Evolutionary conservation across 2,113 vertebrate species (phyloP).

Genomic region (Hyla sarda): DNA sequence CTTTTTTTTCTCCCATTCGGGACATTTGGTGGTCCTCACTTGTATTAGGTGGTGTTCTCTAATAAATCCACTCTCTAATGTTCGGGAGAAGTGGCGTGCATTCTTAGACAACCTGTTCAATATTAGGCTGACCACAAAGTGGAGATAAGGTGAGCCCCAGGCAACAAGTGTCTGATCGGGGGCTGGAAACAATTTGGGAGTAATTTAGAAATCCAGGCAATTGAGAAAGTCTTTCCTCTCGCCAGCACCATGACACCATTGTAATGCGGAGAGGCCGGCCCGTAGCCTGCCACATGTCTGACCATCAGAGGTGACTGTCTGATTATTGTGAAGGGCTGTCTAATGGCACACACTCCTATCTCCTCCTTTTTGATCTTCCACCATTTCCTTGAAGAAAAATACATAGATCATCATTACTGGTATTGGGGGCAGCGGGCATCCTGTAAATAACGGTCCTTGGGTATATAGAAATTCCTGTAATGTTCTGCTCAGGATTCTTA

Average conservation of each 20-base stretch:
- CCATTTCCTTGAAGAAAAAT: neutral
- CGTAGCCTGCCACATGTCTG: neutral
- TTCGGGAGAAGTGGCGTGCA: neutral
- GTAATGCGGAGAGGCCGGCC: neutral
- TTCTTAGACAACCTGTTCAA: slow-evolving; percentile 26
- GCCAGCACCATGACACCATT: slow-evolving; percentile 8
- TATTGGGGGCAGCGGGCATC: neutral
- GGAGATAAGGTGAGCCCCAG: slow-evolving; percentile 9
- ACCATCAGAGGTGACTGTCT: neutral
- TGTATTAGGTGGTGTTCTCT: neutral
- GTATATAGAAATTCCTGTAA: slow-evolving; percentile 24
- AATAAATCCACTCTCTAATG: neutral
- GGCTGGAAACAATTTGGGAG: slow-evolving; percentile 43
- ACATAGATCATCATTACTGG: slow-evolving; percentile 41
- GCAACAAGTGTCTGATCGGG: neutral
- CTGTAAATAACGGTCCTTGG: slow-evolving; percentile 19
- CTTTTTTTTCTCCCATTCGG: neutral
- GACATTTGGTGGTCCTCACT: neutral
- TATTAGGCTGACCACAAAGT: slow-evolving; percentile 38
- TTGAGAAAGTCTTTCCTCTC: slow-evolving; percentile 26
- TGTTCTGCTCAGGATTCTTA: neutral
- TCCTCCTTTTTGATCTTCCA: neutral
- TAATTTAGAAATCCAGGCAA: slow-evolving; percentile 24
- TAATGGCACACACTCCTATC: slow-evolving; percentile 3
- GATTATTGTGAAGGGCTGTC: neutral